Evolutionary conservation across 1,140 invertebrate species (phyloP).

Genomic region (Copidosoma floridanum): DNA sequence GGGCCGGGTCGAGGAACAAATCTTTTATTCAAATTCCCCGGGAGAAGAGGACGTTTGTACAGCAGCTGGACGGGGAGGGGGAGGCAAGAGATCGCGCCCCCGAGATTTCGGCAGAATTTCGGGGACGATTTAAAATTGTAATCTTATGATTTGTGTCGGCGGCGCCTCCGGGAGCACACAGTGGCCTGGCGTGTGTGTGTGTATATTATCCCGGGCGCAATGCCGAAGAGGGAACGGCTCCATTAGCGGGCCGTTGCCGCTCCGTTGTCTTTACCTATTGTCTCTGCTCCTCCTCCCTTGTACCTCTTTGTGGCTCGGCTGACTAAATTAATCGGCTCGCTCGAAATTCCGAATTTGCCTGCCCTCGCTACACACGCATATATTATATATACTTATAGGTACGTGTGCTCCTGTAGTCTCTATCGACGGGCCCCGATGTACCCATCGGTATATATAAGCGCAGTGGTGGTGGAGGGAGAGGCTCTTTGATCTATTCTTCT

Average conservation of each 20-base stretch:
- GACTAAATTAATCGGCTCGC: slow-evolving; percentile 5
- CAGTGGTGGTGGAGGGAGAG: neutral
- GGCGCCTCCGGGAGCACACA: neutral
- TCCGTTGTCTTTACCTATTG: neutral
- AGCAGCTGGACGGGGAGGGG: too few species aligned
- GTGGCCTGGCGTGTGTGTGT: neutral
- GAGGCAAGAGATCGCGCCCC: slow-evolving; percentile 43
- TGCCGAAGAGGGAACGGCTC: slow-evolving; percentile 53
- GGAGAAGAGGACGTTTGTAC: too few species aligned
- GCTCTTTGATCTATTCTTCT: slow-evolving; percentile 2
- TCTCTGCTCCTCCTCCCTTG: neutral
- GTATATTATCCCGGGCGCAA: slow-evolving; percentile 19
- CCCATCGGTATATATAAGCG: too few species aligned
- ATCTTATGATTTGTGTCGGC: slow-evolving; percentile 55
- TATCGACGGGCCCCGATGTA: too few species aligned
- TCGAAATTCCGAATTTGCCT: neutral
- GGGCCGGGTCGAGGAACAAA: too few species aligned
- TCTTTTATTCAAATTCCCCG: too few species aligned
- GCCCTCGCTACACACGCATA: too few species aligned
- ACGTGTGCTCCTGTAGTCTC: too few species aligned
- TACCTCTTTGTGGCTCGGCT: neutral
- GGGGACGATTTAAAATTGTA: slow-evolving; percentile 54
- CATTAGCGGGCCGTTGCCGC: slow-evolving; percentile 47
- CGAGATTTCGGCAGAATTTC: slow-evolving; percentile 44
- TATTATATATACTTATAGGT: too few species aligned